Conservation (phyloP, 2,888 invertebrate species). For the Drosophila cognata region DNA sequence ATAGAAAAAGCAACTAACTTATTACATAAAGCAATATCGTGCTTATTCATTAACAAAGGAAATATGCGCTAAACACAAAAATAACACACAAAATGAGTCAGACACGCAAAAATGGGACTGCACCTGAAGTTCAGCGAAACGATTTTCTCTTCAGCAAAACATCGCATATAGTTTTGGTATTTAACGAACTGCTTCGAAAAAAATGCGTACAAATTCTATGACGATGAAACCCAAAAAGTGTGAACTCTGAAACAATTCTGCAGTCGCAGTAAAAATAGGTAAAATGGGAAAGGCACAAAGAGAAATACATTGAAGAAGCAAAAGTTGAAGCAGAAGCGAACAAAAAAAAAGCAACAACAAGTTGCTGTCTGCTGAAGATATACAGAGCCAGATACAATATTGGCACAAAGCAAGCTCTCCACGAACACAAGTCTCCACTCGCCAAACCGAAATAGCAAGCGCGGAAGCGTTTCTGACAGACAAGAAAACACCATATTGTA, state of each 20-base stretch:
- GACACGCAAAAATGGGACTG: constrained; percentile 30
- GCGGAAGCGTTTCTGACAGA: constrained; percentile 55
- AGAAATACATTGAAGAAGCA: constrained; percentile 26
- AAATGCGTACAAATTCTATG: constrained; percentile 41
- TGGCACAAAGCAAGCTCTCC: constrained; percentile 60
- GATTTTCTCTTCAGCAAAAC: constrained; percentile 33
- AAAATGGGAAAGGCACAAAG: constrained; percentile 39
- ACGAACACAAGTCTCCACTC: constrained; percentile 58
- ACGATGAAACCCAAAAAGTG: constrained; percentile 63
- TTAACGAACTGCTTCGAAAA: constrained; percentile 26
- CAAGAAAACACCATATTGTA: constrained; percentile 49
- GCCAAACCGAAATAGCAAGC: constrained; percentile 50
- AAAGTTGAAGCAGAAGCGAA: constrained; percentile 34
- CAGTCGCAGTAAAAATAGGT: constrained; percentile 35
- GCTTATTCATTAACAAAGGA: constrained; percentile 16
- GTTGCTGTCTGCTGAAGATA: constrained; percentile 69
- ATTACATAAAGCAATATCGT: background rate
- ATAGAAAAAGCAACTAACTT: background rate
- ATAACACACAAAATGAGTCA: constrained; percentile 43
- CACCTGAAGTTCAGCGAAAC: constrained; percentile 28
- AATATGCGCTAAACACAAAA: constrained; percentile 30
- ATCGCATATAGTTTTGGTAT: constrained; percentile 8
- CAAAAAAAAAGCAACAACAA: constrained; percentile 68
- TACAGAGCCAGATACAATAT: constrained; percentile 55
- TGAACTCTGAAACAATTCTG: constrained; percentile 42